phyloP scores from a whole-genome alignment of 1,140 invertebrate species.

The Scylla paramamosain region DNA sequence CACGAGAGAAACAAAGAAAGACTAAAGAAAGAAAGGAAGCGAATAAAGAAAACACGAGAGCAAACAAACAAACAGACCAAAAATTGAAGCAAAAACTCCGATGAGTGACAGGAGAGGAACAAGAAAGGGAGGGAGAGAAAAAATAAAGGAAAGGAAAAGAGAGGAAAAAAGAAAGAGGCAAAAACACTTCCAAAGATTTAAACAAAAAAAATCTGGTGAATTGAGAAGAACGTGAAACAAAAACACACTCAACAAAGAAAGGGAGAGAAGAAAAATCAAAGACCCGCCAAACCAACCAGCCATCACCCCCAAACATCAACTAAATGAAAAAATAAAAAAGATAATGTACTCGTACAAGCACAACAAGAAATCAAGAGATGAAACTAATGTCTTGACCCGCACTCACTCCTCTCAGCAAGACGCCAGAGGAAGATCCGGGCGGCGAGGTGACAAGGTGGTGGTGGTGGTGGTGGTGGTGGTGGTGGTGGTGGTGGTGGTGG shows the following conservation, averaged over 20 bases:
- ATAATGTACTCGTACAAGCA: too few species aligned
- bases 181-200: too few species aligned
- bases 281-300: too few species aligned
- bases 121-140: constrained; percentile 11
- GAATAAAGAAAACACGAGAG: background rate
- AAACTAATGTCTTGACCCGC: too few species aligned
- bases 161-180: background rate
- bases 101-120: background rate
- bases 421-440: too few species aligned
- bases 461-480: too few species aligned
- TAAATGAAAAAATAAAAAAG: too few species aligned
- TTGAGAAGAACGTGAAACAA: too few species aligned
- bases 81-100: background rate
- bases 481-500: background rate
- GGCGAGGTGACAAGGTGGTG: too few species aligned
- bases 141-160: background rate
- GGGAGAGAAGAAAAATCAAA: background rate
- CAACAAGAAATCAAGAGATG: too few species aligned
- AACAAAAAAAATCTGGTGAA: background rate
- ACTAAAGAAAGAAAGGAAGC: background rate
- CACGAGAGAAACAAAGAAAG: background rate
- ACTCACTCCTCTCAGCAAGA: too few species aligned
- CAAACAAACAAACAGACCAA: background rate
- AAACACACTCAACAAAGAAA: background rate
- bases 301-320: too few species aligned